Base-by-base conservation (phyloP, 2,113 vertebrate genomes). In the Amphiprion percula region DNA sequence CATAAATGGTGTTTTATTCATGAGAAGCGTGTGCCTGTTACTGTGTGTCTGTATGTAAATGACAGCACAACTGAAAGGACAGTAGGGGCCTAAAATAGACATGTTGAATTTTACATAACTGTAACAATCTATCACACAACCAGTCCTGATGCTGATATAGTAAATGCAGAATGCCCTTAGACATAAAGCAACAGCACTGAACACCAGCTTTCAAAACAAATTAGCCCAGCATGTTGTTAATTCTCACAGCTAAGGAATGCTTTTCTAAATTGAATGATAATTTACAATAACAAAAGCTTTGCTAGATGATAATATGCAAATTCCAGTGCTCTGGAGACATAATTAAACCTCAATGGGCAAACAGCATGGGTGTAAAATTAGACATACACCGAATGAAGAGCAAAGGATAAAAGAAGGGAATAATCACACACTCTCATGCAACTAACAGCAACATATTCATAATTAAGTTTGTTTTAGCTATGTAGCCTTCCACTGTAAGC, bases 261-360 rank as follows among this genome's bases (percentile, higher is more conserved):
- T 37, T 53, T 52, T 60, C 26, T 23, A 71, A 71, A 76, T 71
- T 15, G 54, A 60, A 61, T 39, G 44, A 56, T 68, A 17, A 70
- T 69, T 69, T 54, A 23, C 21, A 28, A 30, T 12, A 54, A 55
- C 53, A 65, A 70, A 79, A 60, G 64, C 54, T 47, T 55, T 62
- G 54, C 15, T 10, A 47, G 49, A 30, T 69, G 33, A 74, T 68
- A 21, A 21, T 49, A 49, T 58, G 23, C 21, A 54, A 10, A 23
- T 63, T 11, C 39, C 23, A 10, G 39, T 16, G 16, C 53, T 39
- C 24, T 10, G 54, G 80, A 60, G 73, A 66, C 44, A 23, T 33
- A 74, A 44, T 61, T 16, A 37, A 74, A 66, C 23, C 41, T 50
- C 58, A 55, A 41, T 10, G 17, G 64, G 47, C n/a, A 53, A 52